Base-by-base conservation (phyloP, 2,888 invertebrate genomes). In the Lasius platythorax region DNA sequence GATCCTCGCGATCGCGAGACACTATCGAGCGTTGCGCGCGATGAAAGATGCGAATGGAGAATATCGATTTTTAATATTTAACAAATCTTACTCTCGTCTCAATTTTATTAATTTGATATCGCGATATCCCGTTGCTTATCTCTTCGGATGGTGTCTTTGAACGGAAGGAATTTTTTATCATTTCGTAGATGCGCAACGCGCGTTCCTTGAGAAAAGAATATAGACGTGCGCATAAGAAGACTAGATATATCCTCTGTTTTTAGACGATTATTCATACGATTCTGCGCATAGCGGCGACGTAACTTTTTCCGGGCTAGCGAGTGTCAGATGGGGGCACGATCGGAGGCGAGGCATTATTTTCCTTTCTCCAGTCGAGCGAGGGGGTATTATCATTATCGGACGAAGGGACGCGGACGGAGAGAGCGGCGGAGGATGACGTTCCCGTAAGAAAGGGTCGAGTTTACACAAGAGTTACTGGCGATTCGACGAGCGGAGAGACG, bases 391-490 rank as follows among this genome's bases (percentile, higher is more conserved):
- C 88, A 91, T 92, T 92, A 92, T 93, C 91, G 91, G 92, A 83
- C 88, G 89, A 89, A 89, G 89, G 87, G 90, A 86, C 87, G 50
- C 50, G 86, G 87, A 81, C 76, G 67, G 50, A 2, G 37, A 28
- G 64, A 23, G 61, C 56, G 46, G n/a, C 30, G 33, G 76, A 85
- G 79, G 18, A 37, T 8, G 15, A 30, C 81, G 64, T 43, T 75
- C 30, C 85, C 79, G 83, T 86, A 91, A 92, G 92, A 93, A 93
- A 92, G 93, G 91, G 92, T 91, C 91, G 87, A 89, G 91, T 92
- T 93, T 91, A 92, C 92, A 91, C 90, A 92, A 91, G 92, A 93
- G 92, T 94, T 93, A 91, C 87, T 91, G 84, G 89, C 89, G 92
- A 92, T 92, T 92, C 89, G 91, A 91, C 91, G 92, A 63, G 73